These are phyloP conservation scores for Aplysia californica DNA, from an alignment of 1,140 invertebrate genomes.

Conservation along the genomic window DNA sequence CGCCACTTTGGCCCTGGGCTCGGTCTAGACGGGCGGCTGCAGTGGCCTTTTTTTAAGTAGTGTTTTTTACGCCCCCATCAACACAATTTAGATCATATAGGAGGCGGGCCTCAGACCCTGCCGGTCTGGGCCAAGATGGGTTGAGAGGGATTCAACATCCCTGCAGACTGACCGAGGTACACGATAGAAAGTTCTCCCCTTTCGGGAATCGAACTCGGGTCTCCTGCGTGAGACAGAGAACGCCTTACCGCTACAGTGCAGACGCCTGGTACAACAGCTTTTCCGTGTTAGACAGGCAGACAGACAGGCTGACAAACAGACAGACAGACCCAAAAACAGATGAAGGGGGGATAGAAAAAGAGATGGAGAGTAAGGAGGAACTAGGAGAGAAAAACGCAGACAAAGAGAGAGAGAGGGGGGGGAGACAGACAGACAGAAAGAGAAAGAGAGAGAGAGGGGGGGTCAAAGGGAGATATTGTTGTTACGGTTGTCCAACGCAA, in stretches of 20 bases:
- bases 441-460: too few species aligned
- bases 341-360: neutral
- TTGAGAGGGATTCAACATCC: neutral
- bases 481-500: too few species aligned
- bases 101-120: neutral
- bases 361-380: neutral
- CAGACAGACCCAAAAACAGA: neutral
- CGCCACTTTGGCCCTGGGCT: too few species aligned
- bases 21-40: too few species aligned
- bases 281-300: neutral
- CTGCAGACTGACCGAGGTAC: neutral
- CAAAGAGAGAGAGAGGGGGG: neutral
- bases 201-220: too few species aligned
- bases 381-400: neutral
- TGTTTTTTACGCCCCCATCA: too few species aligned
- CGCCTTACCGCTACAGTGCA: neutral
- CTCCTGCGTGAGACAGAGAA: neutral
- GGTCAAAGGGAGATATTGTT: too few species aligned
- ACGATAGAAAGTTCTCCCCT: too few species aligned
- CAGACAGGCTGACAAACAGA: neutral
- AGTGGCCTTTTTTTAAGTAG: too few species aligned
- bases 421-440: neutral
- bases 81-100: too few species aligned
- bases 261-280: neutral
- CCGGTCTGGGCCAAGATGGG: neutral